phyloP scores from a whole-genome alignment of 2,888 invertebrate genomes.

The Drosophila subquinaria region DNA sequence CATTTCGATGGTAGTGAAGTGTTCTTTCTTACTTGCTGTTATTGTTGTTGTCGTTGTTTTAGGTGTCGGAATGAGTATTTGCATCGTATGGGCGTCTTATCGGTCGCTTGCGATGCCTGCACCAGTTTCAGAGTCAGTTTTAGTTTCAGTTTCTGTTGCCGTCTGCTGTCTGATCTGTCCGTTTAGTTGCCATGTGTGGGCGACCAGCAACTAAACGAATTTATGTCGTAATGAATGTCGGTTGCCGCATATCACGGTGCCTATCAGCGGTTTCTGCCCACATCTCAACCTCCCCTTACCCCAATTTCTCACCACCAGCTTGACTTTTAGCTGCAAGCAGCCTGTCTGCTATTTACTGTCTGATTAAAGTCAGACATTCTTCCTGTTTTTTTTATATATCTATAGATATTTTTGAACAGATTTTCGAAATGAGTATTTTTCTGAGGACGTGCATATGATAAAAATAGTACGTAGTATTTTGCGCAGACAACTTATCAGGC shows the following conservation, averaged over 20 bases:
- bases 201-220: constrained; percentile 63
- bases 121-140: constrained; percentile 15
- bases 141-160: constrained; percentile 2
- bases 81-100: constrained; percentile 33
- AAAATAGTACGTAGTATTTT: constrained; percentile 23
- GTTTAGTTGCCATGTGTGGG: constrained; percentile 5
- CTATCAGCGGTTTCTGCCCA: constrained; percentile 68
- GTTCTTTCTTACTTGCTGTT: not conserved
- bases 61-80: constrained; percentile 15
- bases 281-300: constrained; percentile 27
- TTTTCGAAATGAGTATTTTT: constrained; percentile 41
- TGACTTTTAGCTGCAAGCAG: not conserved
- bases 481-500: constrained; percentile 33
- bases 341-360: constrained; percentile 16
- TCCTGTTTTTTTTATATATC: constrained; percentile 4
- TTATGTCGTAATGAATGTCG: constrained; percentile 78
- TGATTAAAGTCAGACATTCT: constrained; percentile 41
- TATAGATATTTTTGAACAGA: constrained; percentile 32
- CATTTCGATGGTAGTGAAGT: not conserved
- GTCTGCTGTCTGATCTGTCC: constrained; percentile 1
- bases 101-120: constrained; percentile 36
- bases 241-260: constrained; percentile 68
- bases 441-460: constrained; percentile 11
- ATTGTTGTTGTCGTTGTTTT: constrained; percentile 1
- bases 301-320: not conserved